Base-by-base conservation (phyloP, 2,888 invertebrate genomes). In the Enchytraeus crypticus region DNA sequence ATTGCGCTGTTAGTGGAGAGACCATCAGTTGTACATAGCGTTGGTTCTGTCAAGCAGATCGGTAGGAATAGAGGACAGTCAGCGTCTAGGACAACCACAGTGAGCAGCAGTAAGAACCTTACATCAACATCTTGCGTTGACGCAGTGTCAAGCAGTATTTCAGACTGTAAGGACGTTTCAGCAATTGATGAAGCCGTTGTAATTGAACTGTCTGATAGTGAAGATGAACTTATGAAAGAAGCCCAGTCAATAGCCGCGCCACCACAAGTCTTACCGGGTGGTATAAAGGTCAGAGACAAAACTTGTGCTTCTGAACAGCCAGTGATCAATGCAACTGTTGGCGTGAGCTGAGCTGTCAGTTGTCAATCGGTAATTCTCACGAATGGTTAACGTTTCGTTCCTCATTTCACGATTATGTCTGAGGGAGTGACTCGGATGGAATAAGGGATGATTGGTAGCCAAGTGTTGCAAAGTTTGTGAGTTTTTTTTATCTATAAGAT, bases 141-240 rank as follows among this genome's bases (percentile, higher is more conserved):
- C n/a, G 21, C 34, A 18, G 21, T 34, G 8, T n/a, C 27, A 5
- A 26, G 11, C 18, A 26, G n/a, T 23, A 18, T 45, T 45, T 23
- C 46, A 1, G 38, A 43, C 46, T 26, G 45, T 8, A 11, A 8
- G 11, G 11, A 53, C 11, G 11, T 3, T n/a, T 43, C 56, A 27
- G 27, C 23, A 26, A 23, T 18, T 45, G 51, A 32, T 23, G 18
- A n/a, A n/a, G 11, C 8, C 11, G 61, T 55, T 29, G 58, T 65
- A 3, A 61, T 60, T 14, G 65, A 63, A n/a, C 51, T 65, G 8
- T 51, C 56, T 18, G 65, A 65, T 38, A 65, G 63, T 34, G 56
- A 53, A 11, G 63, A 64, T 2, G 65, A 65, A 21, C 61, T 21
- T 8, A 45, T 21, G 30, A 55, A 23, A 26, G 53, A 43, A 11